A percentile compares a stretch with the other conserved stretches of the same genome.
phyloP scores from a whole-genome alignment of 2,888 invertebrate genomes.

The Sinohyriopsis cumingii region DNA sequence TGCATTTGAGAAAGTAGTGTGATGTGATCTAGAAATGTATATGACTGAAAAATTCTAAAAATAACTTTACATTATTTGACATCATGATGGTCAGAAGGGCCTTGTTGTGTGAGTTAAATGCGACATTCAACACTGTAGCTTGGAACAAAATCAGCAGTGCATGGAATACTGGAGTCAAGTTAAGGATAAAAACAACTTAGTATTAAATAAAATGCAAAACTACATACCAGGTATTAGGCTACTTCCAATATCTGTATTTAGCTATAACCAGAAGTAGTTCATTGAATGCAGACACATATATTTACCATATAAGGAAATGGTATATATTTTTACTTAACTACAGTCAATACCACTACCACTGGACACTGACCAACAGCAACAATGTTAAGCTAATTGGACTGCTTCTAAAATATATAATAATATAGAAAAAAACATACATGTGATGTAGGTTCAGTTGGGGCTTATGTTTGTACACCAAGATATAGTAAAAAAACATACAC shows the following conservation, averaged over 20 bases:
- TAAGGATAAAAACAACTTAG: conserved; percentile 15
- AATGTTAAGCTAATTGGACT: no score
- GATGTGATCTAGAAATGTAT: background rate
- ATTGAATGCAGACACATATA: no score
- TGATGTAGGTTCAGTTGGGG: no score
- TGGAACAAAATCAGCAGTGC: conserved; percentile 77
- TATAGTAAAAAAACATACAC: no score
- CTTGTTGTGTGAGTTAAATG: conserved; percentile 99
- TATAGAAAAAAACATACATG: no score
- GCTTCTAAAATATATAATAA: no score
- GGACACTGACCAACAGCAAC: no score
- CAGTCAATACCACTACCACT: no score
- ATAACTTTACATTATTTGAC: conserved; percentile 95
- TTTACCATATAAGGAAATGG: no score
- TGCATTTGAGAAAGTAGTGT: background rate
- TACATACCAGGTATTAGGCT: background rate
- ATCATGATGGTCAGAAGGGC: conserved; percentile 98
- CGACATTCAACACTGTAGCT: conserved; percentile 98
- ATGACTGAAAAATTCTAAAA: background rate
- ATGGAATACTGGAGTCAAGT: conserved; percentile 63
- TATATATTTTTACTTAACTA: no score
- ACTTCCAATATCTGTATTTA: background rate
- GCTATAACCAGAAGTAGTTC: no score
- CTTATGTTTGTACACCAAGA: no score
- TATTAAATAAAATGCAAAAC: background rate